Percentiles rank a stretch among this genome's conserved stretches.
phyloP scores from a whole-genome alignment of 2,888 invertebrate species.

The Lumbricus terrestris region DNA sequence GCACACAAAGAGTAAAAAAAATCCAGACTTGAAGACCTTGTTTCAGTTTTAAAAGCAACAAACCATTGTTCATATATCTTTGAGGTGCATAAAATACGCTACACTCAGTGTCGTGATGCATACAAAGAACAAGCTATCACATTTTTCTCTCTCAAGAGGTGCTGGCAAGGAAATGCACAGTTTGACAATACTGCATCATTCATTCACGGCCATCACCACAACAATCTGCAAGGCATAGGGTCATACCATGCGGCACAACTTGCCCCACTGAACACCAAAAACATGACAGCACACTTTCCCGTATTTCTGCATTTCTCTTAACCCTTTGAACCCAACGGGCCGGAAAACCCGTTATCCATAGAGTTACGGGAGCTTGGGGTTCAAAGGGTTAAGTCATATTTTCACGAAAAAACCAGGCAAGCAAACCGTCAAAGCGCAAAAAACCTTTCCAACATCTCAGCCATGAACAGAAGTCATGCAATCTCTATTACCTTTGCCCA shows the following conservation, averaged over 20 bases:
- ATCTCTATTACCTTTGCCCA: slow-evolving; percentile 72
- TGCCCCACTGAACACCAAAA: not conserved
- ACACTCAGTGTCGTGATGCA: not conserved
- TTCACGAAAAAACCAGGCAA: not conserved
- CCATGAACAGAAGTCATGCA: not conserved
- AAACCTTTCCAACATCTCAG: not conserved
- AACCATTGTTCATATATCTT: not conserved
- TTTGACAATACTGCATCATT: not conserved
- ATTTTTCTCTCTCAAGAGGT: not conserved
- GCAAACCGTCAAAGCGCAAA: not conserved
- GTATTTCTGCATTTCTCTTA: no score
- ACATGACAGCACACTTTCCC: not conserved
- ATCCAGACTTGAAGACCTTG: not conserved
- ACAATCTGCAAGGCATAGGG: not conserved
- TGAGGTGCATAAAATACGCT: not conserved
- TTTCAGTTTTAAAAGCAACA: not conserved
- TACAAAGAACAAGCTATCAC: not conserved
- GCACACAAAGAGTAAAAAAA: not conserved
- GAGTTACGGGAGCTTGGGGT: no score
- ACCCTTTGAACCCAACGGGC: no score
- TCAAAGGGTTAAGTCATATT: no score
- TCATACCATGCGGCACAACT: not conserved
- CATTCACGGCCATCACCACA: not conserved
- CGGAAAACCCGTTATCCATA: no score
- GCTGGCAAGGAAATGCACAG: not conserved